Evolutionary conservation across 2,888 invertebrate species (phyloP).

Genomic region (Hyppa rectilinea): DNA sequence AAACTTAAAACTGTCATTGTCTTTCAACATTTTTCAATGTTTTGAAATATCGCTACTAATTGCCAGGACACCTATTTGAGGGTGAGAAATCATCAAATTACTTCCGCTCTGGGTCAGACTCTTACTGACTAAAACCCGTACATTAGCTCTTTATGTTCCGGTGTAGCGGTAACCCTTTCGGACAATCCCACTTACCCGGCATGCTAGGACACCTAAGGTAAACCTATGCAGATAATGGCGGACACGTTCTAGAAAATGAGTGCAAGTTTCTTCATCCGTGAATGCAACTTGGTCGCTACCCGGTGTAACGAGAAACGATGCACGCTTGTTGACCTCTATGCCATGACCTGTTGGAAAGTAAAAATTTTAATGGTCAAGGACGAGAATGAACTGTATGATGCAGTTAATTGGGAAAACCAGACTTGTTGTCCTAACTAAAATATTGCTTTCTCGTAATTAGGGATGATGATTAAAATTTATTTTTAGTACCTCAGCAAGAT

Average conservation of each 20-base stretch:
- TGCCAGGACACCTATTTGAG: too few relatives aligned
- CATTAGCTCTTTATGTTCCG: too few relatives aligned
- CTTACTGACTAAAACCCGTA: too few relatives aligned
- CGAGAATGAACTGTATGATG: not conserved
- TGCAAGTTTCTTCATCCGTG: constrained; percentile 18
- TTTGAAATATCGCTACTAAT: not conserved
- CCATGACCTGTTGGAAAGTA: constrained; percentile 13
- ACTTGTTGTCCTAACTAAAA: not conserved
- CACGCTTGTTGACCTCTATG: constrained; percentile 8
- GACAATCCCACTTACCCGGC: too few relatives aligned
- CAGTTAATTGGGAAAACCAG: not conserved
- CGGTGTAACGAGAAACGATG: not conserved
- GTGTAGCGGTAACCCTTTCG: too few relatives aligned
- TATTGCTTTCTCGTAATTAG: too few relatives aligned
- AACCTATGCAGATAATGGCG: too few relatives aligned
- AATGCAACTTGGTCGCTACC: not conserved
- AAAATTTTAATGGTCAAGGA: constrained; percentile 4
- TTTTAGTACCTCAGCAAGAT: too few relatives aligned
- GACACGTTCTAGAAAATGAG: not conserved
- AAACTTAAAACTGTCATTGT: not conserved
- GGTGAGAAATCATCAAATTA: too few relatives aligned
- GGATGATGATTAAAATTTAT: too few relatives aligned
- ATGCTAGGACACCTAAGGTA: not conserved
- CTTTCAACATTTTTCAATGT: not conserved
- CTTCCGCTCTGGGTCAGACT: too few relatives aligned